Percentiles rank a stretch among this genome's conserved stretches.
Conservation (phyloP, 1,140 invertebrate species). For the Acromyrmex heyeri region DNA sequence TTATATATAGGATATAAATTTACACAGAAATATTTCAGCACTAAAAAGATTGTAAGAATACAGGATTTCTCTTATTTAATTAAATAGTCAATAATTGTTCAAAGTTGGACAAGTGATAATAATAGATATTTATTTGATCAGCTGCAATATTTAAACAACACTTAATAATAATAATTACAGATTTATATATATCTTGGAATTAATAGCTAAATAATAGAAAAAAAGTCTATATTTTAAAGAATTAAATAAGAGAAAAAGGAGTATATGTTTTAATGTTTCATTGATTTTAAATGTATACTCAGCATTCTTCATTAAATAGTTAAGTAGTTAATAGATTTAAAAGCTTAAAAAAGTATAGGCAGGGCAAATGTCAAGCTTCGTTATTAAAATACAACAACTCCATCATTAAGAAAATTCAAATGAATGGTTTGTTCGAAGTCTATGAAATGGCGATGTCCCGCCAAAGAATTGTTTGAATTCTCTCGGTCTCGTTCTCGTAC, state of each 20-base stretch:
- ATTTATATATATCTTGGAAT: background rate
- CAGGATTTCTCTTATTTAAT: no score
- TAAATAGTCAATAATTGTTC: background rate
- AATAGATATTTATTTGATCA: background rate
- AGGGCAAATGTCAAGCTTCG: slow-evolving; percentile 34
- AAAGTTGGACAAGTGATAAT: background rate
- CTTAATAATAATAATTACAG: background rate
- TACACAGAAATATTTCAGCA: no score
- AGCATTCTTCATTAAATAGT: background rate
- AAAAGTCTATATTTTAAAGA: background rate
- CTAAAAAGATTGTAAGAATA: no score
- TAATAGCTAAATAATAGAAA: background rate
- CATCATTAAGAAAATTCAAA: slow-evolving; percentile 72
- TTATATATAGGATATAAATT: no score
- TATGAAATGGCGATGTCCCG: slow-evolving; percentile 43
- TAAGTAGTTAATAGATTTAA: background rate
- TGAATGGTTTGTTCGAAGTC: slow-evolving; percentile 61
- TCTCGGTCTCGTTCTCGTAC: slow-evolving; percentile 22
- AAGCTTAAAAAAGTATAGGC: slow-evolving; percentile 1
- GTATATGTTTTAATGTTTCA: background rate
- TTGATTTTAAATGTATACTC: background rate
- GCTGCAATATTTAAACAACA: background rate
- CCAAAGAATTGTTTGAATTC: slow-evolving; percentile 43
- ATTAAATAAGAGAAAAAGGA: no score
- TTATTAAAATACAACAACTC: slow-evolving; percentile 62